Percentiles rank a stretch among this genome's conserved stretches.
phyloP scores from a whole-genome alignment of 2,797 vertebrate genomes.

The Chiloscyllium punctatum region DNA sequence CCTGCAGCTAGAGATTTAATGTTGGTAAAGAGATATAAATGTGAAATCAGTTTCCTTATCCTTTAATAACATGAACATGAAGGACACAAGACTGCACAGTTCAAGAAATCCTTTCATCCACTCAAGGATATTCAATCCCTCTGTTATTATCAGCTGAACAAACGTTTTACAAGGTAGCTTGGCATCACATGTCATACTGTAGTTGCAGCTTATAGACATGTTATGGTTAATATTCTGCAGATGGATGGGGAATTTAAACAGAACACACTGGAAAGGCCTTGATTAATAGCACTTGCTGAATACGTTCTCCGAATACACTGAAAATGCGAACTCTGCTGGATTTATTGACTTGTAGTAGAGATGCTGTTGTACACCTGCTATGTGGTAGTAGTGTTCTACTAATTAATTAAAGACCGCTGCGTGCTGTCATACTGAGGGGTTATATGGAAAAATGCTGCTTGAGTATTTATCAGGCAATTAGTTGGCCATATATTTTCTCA shows the following conservation, averaged over 20 bases:
- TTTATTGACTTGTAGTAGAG: constrained; percentile 19
- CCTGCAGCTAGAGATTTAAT: background rate
- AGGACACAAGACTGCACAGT: background rate
- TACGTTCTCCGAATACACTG: constrained; percentile 29
- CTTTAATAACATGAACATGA: background rate
- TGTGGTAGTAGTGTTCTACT: constrained; percentile 30
- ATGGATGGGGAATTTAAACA: constrained; percentile 36
- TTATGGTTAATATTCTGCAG: constrained; percentile 36
- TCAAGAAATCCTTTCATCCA: background rate
- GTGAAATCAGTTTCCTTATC: background rate
- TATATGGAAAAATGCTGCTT: constrained; percentile 8
- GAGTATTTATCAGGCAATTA: constrained; percentile 28
- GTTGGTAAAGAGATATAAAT: background rate
- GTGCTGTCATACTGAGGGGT: constrained; percentile 9
- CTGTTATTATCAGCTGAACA: background rate
- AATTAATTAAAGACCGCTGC: constrained; percentile 18
- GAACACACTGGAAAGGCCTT: constrained; percentile 15
- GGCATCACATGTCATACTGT: constrained; percentile 13
- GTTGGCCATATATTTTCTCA: constrained; percentile 31
- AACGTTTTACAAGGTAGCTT: constrained; percentile 3
- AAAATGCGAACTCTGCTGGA: constrained; percentile 24
- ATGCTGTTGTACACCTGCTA: constrained; percentile 26
- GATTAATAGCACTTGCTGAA: constrained; percentile 34
- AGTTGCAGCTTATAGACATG: constrained; percentile 29
- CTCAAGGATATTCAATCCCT: background rate